Base-by-base conservation (phyloP, 2,113 vertebrate species). In the Promerops cafer region DNA sequence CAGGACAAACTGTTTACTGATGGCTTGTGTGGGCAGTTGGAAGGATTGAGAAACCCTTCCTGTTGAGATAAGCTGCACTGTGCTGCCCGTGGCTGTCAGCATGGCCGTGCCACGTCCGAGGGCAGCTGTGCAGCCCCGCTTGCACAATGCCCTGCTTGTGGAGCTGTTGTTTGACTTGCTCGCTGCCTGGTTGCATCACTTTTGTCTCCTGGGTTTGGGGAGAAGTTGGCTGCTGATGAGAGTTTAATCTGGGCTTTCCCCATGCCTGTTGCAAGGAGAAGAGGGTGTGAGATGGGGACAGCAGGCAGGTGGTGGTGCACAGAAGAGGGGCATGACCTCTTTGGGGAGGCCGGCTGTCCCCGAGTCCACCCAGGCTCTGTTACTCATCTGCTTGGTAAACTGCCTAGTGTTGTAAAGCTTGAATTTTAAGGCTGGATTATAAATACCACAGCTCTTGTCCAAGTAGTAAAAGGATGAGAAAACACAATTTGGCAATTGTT, bases 101-200 rank as follows among this genome's bases (percentile, higher is more conserved):
- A 4, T 3, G 57, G 77, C n/a, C 80, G 30, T 96, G 91, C 94
- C 87, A 74, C 0, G 23, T 65, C 78, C 40, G 28, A 40, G 92
- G 94, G 79, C 94, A 95, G 95, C 94, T 94, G 96, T 39, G 10
- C 71, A 49, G 28, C 16, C 2, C 6, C 2, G 63, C 94, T 97
- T 96, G 96, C 94, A 93, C 94, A 97, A 95, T 88, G 87, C 95
- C 21, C 21, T 23, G 78, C 96, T 94, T 95, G 85, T 92, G 89
- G 81, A 75, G 90, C 93, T 70, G 64, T 56, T 83, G 83, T 91
- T 91, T 37, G 87, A 91, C 84, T 88, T 53, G 63, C 61, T 87
- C 0, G 0, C 70, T 87, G 85, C n/a, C 61, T 9, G 3, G 7
- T 93, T 93, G 90, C 94, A 69, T 95, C 92, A 92, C 69, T 87